phyloP scores from a whole-genome alignment of 2,113 vertebrate species.

The Procavia capensis region DNA sequence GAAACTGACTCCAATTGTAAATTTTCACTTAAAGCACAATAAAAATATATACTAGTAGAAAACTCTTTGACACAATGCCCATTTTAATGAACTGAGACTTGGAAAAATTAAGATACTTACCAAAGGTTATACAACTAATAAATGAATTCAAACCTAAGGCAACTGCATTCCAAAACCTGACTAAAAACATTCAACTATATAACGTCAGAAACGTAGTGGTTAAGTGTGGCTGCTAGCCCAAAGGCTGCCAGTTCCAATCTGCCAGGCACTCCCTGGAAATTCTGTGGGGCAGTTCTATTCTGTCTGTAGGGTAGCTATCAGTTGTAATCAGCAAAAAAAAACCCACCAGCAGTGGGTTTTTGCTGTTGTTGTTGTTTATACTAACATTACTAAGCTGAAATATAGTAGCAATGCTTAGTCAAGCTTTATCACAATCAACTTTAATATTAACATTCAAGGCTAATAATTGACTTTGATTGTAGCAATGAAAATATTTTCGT shows the following conservation, averaged over 20 bases:
- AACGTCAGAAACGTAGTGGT: too few species aligned
- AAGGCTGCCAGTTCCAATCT: too few species aligned
- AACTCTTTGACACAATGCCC: neutral
- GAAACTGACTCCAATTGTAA: too few species aligned
- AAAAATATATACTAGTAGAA: too few species aligned
- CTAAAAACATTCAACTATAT: neutral
- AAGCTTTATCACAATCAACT: neutral
- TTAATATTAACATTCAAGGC: neutral
- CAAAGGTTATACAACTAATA: neutral
- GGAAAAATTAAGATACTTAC: neutral
- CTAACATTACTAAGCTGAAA: neutral
- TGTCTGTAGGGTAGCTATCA: too few species aligned
- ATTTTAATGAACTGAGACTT: neutral
- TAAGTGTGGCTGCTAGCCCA: too few species aligned
- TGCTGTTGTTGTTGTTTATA: too few species aligned
- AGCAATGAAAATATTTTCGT: slow-evolving; percentile 1
- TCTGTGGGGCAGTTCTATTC: too few species aligned
- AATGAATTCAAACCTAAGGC: neutral
- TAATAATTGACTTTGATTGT: neutral
- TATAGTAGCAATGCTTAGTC: neutral
- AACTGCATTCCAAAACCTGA: neutral
- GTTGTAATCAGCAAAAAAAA: too few species aligned
- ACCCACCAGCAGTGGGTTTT: too few species aligned
- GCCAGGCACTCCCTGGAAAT: too few species aligned
- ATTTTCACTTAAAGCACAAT: too few species aligned